Evolutionary conservation across 2,113 vertebrate genomes (phyloP), one percentile per base, ranked within the genome.

Genomic region (Chascanopsetta lugubris): DNA sequence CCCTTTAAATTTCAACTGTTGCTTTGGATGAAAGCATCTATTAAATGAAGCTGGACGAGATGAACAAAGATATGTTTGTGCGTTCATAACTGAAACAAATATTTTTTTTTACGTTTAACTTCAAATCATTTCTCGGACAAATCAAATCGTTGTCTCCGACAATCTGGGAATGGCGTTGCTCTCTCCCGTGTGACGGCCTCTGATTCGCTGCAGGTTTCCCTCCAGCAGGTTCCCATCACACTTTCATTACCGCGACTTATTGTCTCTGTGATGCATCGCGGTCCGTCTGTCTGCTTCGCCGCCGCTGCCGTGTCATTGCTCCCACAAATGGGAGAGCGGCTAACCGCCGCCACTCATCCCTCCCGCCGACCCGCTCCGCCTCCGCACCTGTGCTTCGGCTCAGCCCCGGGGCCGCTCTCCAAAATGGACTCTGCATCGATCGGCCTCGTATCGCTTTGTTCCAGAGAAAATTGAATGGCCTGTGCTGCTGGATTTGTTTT

Each of bases 231-330:
- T 84, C 79, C 87, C 70, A 90, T 91, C 86, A 85, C 80, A 83
- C 85, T 89, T 90, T 88, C 88, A 91, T 90, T 89, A 90, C 79
- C 80, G 59, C 69, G 70, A 65, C 72, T 63, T 87, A 90, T 90
- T 89, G 88, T 85, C 43, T 90, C 75, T 73, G 64, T 72, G 85
- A 85, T 82, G 72, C 72, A 74, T 69, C 70, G 69, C 73, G 81
- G 72, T 53, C 60, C 32, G 2, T 58, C 12, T 15, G 64, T 64
- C 80, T 38, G 58, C 74, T 63, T 76, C 40, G 2, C 38, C 42
- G 8, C 64, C 40, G 2, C 38, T 18, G 8, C 64, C 59, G 74
- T 66, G 70, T 73, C 76, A 43, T 82, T 65, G 75, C 64, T 77
- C 50, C 50, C 60, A 55, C 61, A 75, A 83, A 75, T 61, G 76